Evolutionary conservation across 2,888 invertebrate species (phyloP).

Genomic region (Leuctra nigra): DNA sequence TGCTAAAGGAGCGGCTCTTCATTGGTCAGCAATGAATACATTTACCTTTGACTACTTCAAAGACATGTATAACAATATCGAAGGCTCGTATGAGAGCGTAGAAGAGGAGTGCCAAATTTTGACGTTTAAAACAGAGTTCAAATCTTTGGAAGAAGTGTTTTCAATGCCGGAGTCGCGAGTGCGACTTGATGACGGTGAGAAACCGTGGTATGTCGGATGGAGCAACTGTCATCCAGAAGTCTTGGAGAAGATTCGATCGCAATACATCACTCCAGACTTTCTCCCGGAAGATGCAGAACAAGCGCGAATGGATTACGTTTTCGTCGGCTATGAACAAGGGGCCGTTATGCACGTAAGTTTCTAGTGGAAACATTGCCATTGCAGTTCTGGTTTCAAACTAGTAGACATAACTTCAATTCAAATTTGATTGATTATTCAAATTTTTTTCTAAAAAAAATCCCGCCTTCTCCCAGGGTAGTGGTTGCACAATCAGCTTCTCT

Average conservation of each 20-base stretch:
- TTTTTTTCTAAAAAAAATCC: too few species aligned
- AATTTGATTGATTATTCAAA: too few species aligned
- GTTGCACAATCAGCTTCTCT: too few species aligned
- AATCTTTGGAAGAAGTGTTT: conserved; percentile 68
- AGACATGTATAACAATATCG: conserved; percentile 54
- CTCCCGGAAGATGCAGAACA: conserved; percentile 84
- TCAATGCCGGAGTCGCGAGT: conserved; percentile 62
- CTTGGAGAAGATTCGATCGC: conserved; percentile 60
- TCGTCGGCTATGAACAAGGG: conserved; percentile 85
- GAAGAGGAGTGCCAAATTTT: conserved; percentile 81
- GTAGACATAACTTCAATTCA: too few species aligned
- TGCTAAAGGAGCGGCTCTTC: conserved; percentile 62
- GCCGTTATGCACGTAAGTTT: conserved; percentile 88
- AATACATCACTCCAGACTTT: conserved; percentile 77
- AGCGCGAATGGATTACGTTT: conserved; percentile 82
- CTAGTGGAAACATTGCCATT: too few species aligned
- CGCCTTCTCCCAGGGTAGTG: too few species aligned
- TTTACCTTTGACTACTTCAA: conserved; percentile 64
- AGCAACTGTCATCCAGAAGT: conserved; percentile 84
- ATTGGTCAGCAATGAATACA: conserved; percentile 68
- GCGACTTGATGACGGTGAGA: conserved; percentile 51
- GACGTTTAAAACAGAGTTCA: conserved; percentile 76
- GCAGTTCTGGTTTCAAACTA: too few species aligned
- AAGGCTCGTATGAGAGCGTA: conserved; percentile 64
- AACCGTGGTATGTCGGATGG: conserved; percentile 89